Percentiles rank a stretch among this genome's conserved stretches.
Conservation (phyloP, 2,797 vertebrate genomes). For the Channallabes apus region DNA sequence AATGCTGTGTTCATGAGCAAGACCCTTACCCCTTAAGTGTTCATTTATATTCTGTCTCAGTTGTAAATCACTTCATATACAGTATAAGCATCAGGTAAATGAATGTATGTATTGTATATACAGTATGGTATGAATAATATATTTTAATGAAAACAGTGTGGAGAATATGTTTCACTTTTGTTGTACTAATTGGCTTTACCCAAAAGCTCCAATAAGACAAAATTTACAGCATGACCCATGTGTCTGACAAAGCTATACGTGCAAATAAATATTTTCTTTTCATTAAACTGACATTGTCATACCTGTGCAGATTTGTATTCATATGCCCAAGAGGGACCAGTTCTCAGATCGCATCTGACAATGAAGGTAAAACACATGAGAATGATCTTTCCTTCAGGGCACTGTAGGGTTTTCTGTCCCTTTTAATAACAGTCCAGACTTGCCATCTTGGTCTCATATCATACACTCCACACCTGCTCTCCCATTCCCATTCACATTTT, state of each 20-base stretch:
- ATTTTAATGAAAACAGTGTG: neutral
- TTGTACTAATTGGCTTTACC: neutral
- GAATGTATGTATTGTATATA: neutral
- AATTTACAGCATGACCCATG: constrained; percentile 4
- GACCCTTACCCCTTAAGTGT: neutral
- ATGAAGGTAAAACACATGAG: constrained; percentile 55
- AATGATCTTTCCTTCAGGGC: constrained; percentile 52
- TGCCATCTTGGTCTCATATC: constrained; percentile 59
- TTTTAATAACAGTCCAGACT: constrained; percentile 57
- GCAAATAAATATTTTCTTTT: constrained; percentile 8
- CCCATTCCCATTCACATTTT: constrained; percentile 42
- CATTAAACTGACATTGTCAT: constrained; percentile 39
- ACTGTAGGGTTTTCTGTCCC: constrained; percentile 49
- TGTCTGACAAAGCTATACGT: neutral
- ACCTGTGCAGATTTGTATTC: constrained; percentile 33
- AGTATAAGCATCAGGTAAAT: neutral
- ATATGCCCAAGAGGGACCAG: constrained; percentile 44
- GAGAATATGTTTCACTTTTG: neutral
- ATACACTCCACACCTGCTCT: constrained; percentile 60
- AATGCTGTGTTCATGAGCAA: neutral
- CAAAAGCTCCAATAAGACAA: constrained; percentile 1
- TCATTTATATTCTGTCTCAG: neutral
- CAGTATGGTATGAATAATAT: too few relatives aligned
- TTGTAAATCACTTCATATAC: neutral
- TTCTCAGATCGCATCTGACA: constrained; percentile 50